A percentile compares a stretch with the other conserved stretches of the same genome.
Conservation (phyloP, 2,888 invertebrate genomes). For the Sinohyriopsis cumingii region DNA sequence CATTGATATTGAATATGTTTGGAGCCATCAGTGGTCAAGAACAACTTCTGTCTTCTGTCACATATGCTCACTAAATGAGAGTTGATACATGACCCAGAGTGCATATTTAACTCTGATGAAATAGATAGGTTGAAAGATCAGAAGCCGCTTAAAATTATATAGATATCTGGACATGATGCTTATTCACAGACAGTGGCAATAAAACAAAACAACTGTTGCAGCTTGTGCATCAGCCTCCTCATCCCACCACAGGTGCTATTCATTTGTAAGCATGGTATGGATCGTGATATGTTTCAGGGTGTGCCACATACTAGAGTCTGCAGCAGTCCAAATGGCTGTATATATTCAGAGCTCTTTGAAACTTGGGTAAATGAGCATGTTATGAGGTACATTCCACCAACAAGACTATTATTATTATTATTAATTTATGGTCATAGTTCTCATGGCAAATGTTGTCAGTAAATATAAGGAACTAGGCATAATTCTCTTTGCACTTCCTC, state of each 20-base stretch:
- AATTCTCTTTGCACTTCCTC: constrained; percentile 60
- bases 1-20: no score
- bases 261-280: constrained; percentile 53
- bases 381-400: constrained; percentile 17
- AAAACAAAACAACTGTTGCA: no score
- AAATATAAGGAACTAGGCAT: constrained; percentile 59
- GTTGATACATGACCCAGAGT: no score
- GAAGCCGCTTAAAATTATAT: background rate
- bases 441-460: constrained; percentile 55
- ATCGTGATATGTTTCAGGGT: constrained; percentile 49
- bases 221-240: no score
- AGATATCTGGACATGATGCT: constrained; percentile 10
- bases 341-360: no score
- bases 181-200: no score
- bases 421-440: constrained; percentile 66
- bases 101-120: background rate
- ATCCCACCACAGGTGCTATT: constrained; percentile 46
- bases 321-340: constrained; percentile 53
- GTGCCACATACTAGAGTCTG: constrained; percentile 55
- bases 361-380: no score
- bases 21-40: no score
- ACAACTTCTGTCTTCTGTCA: no score
- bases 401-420: constrained; percentile 37
- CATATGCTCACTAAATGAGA: no score
- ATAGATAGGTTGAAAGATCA: background rate